Base-by-base conservation (phyloP, 1,140 invertebrate species). In the Cryptotermes secundus region DNA sequence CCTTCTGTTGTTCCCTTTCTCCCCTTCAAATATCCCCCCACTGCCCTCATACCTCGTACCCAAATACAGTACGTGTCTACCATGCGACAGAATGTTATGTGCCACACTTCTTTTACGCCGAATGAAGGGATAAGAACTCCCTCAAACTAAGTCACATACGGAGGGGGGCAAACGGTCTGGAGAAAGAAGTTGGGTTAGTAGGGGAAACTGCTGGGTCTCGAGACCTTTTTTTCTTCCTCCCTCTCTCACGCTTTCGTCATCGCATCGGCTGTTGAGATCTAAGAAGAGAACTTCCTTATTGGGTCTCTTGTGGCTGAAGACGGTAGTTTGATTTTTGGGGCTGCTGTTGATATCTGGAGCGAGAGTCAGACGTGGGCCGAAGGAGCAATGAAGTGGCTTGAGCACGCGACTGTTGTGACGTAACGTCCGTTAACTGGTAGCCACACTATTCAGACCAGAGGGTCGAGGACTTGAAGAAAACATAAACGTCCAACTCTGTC, bases 141-240 rank as follows among this genome's bases (percentile, higher is more conserved):
- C 53, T 59, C 53, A 59, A 59, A 59, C 53, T 59, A 59, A 59
- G 53, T 59, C 53, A 59, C 53, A 59, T 59, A 59, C 19, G 26
- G 38, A 42, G 1, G 38, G 53, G 53, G 19, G 53, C 53, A 59
- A 59, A 59, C 53, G 53, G 53, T 59, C 24, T 59, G 53, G 53
- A 59, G 53, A 59, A 59, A 59, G 53, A 59, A 59, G 53, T 59
- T 59, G 59, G 59, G n/a, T 72, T 72, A 72, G 59, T 72, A 72
- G 59, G 59, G 59, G 59, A 31, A 59, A 72, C 59, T 72, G 26
- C 53, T 59, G 24, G 53, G 12, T 22, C 19, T 59, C 53, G 19
- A 59, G 53, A 19, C 22, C 31, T 72, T 72, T 72, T 65, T 72
- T 31, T 31, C n/a, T 72, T 6, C n/a, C 26, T 26, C 19, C 22